Evolutionary conservation across 2,797 vertebrate genomes (phyloP), one percentile per base, ranked within the genome.

Genomic region (Lithobates sylvaticus): DNA sequence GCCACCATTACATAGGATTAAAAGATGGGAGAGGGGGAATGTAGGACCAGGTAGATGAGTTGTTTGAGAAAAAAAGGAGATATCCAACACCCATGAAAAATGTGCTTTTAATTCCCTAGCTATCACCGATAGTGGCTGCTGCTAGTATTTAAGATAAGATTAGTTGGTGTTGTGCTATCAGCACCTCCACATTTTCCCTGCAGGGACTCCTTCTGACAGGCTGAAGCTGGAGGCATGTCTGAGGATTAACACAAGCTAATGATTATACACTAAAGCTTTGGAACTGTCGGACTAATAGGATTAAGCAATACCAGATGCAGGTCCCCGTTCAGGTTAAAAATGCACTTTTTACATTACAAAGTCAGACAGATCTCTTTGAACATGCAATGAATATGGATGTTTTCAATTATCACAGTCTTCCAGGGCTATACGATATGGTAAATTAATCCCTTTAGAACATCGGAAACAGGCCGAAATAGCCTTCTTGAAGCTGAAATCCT

Each of bases 371-470:
- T 95, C 94, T 92, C 95, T 96, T 96, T 96, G 95, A 96, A 96
- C 95, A 96, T 95, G 95, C 95, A 96, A 96, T 96, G 95, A 96
- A 96, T 96, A 96, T 96, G 95, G 95, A 96, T 96, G 95, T 94
- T 96, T 96, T 96, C 95, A 96, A 96, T 96, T 96, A 96, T 96
- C 95, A 95, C 95, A 96, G 95, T 95, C 94, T 95, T 95, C 94
- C 95, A 96, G 95, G 94, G 94, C 94, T 95, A 95, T 96, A 95
- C 90, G 94, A 95, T 95, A 95, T 95, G 94, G 94, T 95, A 95
- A 96, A 96, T 96, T 96, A 96, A 96, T 96, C 95, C 95, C 94
- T 95, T 96, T 96, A 96, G 94, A 96, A 96, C 95, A 95, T 95
- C 93, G 92, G 94, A 94, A 95, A 95, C 93, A 95, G 95, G 94